phyloP scores from a whole-genome alignment of 2,888 invertebrate genomes.

The Hedychridium roseum region DNA sequence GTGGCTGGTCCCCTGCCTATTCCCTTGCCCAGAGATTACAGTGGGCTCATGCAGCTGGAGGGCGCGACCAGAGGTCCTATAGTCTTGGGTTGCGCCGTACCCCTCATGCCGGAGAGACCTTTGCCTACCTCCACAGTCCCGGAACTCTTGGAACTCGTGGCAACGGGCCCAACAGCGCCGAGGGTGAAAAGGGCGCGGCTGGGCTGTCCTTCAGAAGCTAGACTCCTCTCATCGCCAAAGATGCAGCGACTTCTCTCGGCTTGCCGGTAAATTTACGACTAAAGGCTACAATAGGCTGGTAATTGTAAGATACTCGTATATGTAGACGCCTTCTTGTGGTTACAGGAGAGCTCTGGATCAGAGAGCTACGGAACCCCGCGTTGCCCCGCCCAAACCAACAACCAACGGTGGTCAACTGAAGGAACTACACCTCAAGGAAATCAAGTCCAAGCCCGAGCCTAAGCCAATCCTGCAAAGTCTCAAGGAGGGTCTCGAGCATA shows the following conservation, averaged over 20 bases:
- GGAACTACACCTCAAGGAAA: constrained; percentile 55
- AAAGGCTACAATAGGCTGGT: not conserved
- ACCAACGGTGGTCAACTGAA: constrained; percentile 45
- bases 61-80: constrained; percentile 59
- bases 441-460: constrained; percentile 54
- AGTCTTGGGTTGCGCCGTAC: constrained; percentile 65
- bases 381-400: constrained; percentile 54
- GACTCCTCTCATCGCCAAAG: constrained; percentile 62
- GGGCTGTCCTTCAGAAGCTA: constrained; percentile 61
- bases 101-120: constrained; percentile 55
- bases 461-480: constrained; percentile 58
- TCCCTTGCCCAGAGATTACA: constrained; percentile 61
- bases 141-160: constrained; percentile 57
- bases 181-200: constrained; percentile 56
- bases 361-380: constrained; percentile 57
- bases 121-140: constrained; percentile 53
- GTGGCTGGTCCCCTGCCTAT: constrained; percentile 62
- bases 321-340: constrained; percentile 17
- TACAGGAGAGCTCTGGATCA: constrained; percentile 58
- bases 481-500: constrained; percentile 56
- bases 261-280: constrained; percentile 53
- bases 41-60: constrained; percentile 63
- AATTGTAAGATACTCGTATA: not conserved
- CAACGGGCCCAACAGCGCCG: constrained; percentile 58
- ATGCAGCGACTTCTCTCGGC: constrained; percentile 64